Evolutionary conservation across 1,140 invertebrate species (phyloP), one percentile per base, ranked within the genome.

Genomic region (Luehdorfia chinensis): DNA sequence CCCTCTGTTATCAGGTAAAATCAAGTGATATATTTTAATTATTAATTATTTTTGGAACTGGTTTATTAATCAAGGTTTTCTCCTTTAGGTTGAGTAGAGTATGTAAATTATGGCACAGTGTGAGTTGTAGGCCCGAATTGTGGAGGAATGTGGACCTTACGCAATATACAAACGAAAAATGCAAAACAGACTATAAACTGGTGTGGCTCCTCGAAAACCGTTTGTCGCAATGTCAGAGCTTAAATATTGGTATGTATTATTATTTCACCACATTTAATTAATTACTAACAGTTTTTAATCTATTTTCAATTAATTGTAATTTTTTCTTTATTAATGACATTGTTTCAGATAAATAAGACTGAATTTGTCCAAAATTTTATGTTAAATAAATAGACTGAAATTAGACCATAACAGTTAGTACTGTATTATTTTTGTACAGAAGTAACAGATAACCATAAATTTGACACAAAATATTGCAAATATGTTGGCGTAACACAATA

Each of bases 71-170:
- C 25, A 51, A 25, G 36, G 11, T 50, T 43, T 33, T 36, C 58
- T 53, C 7, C 64, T 88, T 79, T 78, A 93, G 93, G 65, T 89
- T 94, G 63, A 89, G 91, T 32, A 89, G 89, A 72, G 94, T 95
- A 5, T 95, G 94, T 81, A 89, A 89, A 46, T 71, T 92, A 33
- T 96, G 94, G 94, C 83, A 91, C 31, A 88, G 90, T 58, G 90
- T 93, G 5, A 92, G 93, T 13, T 79, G 89, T 15, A 87, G 88
- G 28, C 90, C 93, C 1, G 78, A 88, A 18, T 76, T 96, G 11
- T 96, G 95, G 95, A 89, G 89, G 47, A 91, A 90, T 63, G 90
- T 94, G 55, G 94, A 96, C 74, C 84, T 96, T 62, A 89, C 89
- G 46, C 91, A 91, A 53, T 92, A 91, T 83, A 91, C 94, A 9